Conservation (phyloP, 2,888 invertebrate genomes). For the Pseudococcus viburni region DNA sequence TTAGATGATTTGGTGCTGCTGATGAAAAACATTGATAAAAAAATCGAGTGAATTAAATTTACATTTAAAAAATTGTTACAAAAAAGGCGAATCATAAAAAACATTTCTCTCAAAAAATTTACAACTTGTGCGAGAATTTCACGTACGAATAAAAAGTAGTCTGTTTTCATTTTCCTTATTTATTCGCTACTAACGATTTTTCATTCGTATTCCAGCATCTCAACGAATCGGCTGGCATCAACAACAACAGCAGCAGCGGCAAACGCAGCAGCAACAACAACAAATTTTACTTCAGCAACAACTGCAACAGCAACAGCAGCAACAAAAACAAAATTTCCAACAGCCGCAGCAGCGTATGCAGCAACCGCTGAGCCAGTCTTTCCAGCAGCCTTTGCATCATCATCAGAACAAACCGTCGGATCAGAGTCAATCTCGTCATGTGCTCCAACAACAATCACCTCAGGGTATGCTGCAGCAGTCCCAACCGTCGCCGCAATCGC, state of each 20-base stretch:
- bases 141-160: no score
- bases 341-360: constrained; percentile 58
- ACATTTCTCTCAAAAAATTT: no score
- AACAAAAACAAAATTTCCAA: constrained; percentile 68
- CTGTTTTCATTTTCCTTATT: not conserved
- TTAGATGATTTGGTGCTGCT: no score
- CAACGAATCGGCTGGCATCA: constrained; percentile 57
- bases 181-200: not conserved
- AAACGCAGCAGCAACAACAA: constrained; percentile 62
- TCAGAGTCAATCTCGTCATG: not conserved
- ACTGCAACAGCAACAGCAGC: constrained; percentile 70
- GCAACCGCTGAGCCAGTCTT: constrained; percentile 65
- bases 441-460: not conserved
- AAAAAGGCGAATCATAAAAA: no score
- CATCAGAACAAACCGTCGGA: constrained; percentile 31
- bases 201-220: constrained; percentile 35
- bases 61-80: no score
- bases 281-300: constrained; percentile 69
- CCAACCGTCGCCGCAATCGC: constrained; percentile 67
- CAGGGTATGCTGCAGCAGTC: constrained; percentile 56
- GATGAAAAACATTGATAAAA: no score
- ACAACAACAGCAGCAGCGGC: constrained; percentile 63
- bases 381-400: constrained; percentile 62
- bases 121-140: no score
- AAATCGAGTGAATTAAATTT: no score